Percentiles rank a stretch among this genome's conserved stretches.
phyloP scores from a whole-genome alignment of 1,140 invertebrate genomes.

The Probaryconus sp. region DNA sequence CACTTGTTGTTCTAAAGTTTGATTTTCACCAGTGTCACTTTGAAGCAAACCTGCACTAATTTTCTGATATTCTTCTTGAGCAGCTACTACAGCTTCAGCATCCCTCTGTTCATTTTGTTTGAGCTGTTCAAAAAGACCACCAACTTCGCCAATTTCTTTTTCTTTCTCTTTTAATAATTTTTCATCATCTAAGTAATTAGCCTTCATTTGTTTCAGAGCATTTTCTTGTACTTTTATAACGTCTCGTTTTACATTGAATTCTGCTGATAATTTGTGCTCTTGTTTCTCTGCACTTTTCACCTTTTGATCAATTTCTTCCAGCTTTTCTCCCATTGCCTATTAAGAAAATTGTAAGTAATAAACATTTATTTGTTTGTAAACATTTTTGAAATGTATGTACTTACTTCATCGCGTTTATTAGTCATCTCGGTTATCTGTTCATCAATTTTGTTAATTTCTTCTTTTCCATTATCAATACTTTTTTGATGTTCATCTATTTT shows the following conservation, averaged over 20 bases:
- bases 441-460: constrained; percentile 80
- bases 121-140: constrained; percentile 84
- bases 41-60: constrained; percentile 89
- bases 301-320: constrained; percentile 83
- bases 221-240: constrained; percentile 85
- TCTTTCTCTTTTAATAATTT: constrained; percentile 82
- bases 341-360: constrained; percentile 39
- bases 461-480: constrained; percentile 79
- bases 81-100: constrained; percentile 83
- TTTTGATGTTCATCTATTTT: constrained; percentile 79
- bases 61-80: constrained; percentile 90
- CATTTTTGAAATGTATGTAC: constrained; percentile 50
- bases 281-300: constrained; percentile 83
- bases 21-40: constrained; percentile 87
- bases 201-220: constrained; percentile 83
- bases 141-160: constrained; percentile 82
- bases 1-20: constrained; percentile 93
- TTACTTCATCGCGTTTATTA: constrained; percentile 80
- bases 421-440: constrained; percentile 78
- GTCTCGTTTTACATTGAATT: constrained; percentile 84
- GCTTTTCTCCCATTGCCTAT: constrained; percentile 83
- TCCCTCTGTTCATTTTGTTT: constrained; percentile 84
- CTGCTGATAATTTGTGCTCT: constrained; percentile 84
- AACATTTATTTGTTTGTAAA: not conserved
- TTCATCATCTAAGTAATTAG: constrained; percentile 85